These are phyloP conservation scores for Drosophila kanekoi DNA, from an alignment of 2,888 invertebrate species.

Conservation along the genomic window DNA sequence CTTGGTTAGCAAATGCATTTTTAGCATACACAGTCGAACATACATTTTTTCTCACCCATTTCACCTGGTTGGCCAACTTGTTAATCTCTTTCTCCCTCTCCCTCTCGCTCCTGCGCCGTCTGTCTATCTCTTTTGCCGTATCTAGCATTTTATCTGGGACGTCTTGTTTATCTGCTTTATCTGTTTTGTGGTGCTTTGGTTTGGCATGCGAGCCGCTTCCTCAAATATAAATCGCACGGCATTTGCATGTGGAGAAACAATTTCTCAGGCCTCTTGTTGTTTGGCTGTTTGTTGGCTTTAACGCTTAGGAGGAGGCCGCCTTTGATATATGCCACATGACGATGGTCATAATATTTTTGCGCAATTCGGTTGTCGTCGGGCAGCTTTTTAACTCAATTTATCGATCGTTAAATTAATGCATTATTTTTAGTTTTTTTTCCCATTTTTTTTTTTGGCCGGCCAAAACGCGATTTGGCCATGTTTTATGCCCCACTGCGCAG, in stretches of 20 bases:
- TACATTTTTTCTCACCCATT: constrained; percentile 71
- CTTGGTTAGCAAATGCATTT: constrained; percentile 59
- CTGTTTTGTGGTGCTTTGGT: constrained; percentile 37
- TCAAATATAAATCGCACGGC: constrained; percentile 79
- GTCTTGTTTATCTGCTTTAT: constrained; percentile 50
- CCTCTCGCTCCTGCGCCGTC: constrained; percentile 5
- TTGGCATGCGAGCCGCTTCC: constrained; percentile 78
- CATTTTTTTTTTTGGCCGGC: constrained; percentile 17
- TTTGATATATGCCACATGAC: constrained; percentile 77
- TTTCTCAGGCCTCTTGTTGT: constrained; percentile 67
- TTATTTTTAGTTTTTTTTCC: constrained; percentile 44
- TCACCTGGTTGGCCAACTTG: constrained; percentile 52
- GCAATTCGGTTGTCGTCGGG: constrained; percentile 82
- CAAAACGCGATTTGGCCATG: constrained; percentile 51
- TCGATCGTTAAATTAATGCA: constrained; percentile 76
- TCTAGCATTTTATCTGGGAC: constrained; percentile 50
- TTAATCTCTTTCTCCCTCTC: constrained; percentile 26
- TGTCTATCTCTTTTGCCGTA: constrained; percentile 18
- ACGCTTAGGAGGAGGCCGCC: constrained; percentile 64
- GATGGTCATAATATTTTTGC: constrained; percentile 83
- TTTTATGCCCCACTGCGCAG: constrained; percentile 44
- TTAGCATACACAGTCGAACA: constrained; percentile 55
- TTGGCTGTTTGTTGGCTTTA: constrained; percentile 49
- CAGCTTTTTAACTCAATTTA: constrained; percentile 72
- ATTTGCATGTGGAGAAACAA: constrained; percentile 81